Evolutionary conservation across 53 echinoderm and acorn worm genomes (phyloP).

Genomic region (Glandiceps talaboti): DNA sequence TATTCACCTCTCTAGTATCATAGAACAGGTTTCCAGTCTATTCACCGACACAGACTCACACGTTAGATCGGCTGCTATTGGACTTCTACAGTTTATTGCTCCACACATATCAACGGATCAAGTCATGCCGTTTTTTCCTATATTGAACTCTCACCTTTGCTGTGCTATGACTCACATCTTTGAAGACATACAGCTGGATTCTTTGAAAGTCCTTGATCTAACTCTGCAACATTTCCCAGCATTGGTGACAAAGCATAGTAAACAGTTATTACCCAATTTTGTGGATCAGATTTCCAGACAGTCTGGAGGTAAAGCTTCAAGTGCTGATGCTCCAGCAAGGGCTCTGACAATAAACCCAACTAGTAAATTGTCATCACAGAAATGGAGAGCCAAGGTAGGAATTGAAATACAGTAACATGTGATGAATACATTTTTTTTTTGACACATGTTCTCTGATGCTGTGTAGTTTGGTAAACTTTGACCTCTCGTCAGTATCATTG

Average conservation of each 20-base stretch:
- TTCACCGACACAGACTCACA: slow-evolving; percentile 53
- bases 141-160: slow-evolving; percentile 62
- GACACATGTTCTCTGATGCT: no score
- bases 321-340: not conserved
- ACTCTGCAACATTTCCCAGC: slow-evolving; percentile 51
- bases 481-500: no score
- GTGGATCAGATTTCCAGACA: slow-evolving; percentile 79
- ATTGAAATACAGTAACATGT: no score
- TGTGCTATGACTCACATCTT: slow-evolving; percentile 93
- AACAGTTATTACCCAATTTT: slow-evolving; percentile 70
- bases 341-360: slow-evolving; percentile 35
- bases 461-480: no score
- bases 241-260: slow-evolving; percentile 50
- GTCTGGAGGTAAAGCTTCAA: not conserved
- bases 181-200: slow-evolving; percentile 72
- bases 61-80: slow-evolving; percentile 47
- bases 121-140: slow-evolving; percentile 72
- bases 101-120: slow-evolving; percentile 24
- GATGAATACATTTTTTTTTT: no score
- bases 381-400: slow-evolving; percentile 94
- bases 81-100: slow-evolving; percentile 44
- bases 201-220: slow-evolving; percentile 57
- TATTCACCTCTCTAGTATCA: slow-evolving; percentile 44
- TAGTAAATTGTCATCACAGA: slow-evolving; percentile 62
- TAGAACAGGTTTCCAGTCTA: slow-evolving; percentile 41